A percentile compares a stretch with the other conserved stretches of the same genome.
phyloP scores from a whole-genome alignment of 2,888 invertebrate species.

The Gymnocheta viridis region DNA sequence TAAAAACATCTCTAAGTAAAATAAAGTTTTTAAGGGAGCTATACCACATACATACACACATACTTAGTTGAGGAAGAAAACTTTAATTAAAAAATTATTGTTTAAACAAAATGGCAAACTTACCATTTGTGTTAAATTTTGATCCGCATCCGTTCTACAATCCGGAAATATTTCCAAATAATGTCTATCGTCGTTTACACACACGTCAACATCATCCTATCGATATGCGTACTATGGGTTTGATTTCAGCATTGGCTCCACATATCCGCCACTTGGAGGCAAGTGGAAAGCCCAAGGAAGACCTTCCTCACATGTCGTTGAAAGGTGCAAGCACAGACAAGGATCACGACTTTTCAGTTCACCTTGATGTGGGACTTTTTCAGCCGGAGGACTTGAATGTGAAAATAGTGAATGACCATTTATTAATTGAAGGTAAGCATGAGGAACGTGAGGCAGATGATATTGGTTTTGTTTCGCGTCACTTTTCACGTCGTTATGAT shows the following conservation, averaged over 20 bases:
- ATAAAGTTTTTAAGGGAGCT: background rate
- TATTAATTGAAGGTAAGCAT: slow-evolving; percentile 87
- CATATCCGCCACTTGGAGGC: slow-evolving; percentile 75
- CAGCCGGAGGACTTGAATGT: slow-evolving; percentile 87
- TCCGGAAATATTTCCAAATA: slow-evolving; percentile 78
- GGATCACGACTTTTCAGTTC: slow-evolving; percentile 86
- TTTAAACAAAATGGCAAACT: slow-evolving; percentile 73
- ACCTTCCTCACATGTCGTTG: slow-evolving; percentile 53
- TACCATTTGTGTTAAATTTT: slow-evolving; percentile 78
- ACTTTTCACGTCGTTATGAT: slow-evolving; percentile 88
- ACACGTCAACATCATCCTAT: slow-evolving; percentile 75
- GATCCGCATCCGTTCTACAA: slow-evolving; percentile 78
- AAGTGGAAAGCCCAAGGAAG: slow-evolving; percentile 73
- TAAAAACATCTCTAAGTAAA: background rate
- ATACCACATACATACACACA: background rate
- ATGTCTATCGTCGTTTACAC: slow-evolving; percentile 76
- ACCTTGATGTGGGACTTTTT: slow-evolving; percentile 87
- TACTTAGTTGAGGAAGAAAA: slow-evolving; percentile 21
- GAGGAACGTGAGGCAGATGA: slow-evolving; percentile 87
- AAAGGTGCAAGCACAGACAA: slow-evolving; percentile 70
- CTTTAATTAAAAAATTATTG: slow-evolving; percentile 41
- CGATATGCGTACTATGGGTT: slow-evolving; percentile 77
- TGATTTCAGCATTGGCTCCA: slow-evolving; percentile 77
- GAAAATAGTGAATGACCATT: slow-evolving; percentile 85
- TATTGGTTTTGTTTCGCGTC: slow-evolving; percentile 89